Percentiles rank a stretch among this genome's conserved stretches.
Conservation (phyloP, 2,888 invertebrate species). For the Eupithecia insigniata region DNA sequence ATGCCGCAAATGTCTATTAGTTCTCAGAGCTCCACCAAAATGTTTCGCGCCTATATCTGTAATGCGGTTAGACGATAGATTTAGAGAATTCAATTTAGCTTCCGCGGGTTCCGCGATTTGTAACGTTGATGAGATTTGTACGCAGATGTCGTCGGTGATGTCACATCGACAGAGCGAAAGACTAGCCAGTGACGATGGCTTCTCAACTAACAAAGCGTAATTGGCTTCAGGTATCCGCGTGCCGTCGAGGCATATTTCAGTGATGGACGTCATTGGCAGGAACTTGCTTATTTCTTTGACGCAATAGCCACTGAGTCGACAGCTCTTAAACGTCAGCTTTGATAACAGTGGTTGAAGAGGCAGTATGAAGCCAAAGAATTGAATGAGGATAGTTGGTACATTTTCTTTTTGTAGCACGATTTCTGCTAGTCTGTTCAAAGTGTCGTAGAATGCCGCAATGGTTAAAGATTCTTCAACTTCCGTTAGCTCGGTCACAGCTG, state of each 20-base stretch:
- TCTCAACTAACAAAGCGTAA: conserved; percentile 54
- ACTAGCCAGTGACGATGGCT: conserved; percentile 45
- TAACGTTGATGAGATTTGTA: conserved; percentile 54
- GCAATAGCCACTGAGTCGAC: conserved; percentile 51
- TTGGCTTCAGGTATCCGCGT: conserved; percentile 52
- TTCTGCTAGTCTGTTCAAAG: conserved; percentile 53
- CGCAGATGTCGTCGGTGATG: conserved; percentile 57
- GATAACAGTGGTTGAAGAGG: conserved; percentile 49
- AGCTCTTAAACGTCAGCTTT: conserved; percentile 53
- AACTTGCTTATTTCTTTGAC: conserved; percentile 60
- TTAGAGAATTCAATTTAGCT: conserved; percentile 54
- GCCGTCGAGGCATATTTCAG: conserved; percentile 61
- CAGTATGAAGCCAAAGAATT: conserved; percentile 52
- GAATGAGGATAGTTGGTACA: conserved; percentile 53
- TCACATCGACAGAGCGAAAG: conserved; percentile 62
- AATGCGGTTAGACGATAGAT: conserved; percentile 67
- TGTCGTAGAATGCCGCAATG: conserved; percentile 54
- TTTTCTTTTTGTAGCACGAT: conserved; percentile 49
- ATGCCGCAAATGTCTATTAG: conserved; percentile 67
- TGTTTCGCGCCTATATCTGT: conserved; percentile 64
- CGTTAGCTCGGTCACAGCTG: background rate
- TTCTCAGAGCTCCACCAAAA: conserved; percentile 59
- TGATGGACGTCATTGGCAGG: conserved; percentile 52
- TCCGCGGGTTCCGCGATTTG: conserved; percentile 49
- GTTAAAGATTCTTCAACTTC: conserved; percentile 37